Percentiles rank a stretch among this genome's conserved stretches.
These are phyloP conservation scores for Drosophila neotestacea DNA, from an alignment of 2,888 invertebrate species.

Conservation along the genomic window DNA sequence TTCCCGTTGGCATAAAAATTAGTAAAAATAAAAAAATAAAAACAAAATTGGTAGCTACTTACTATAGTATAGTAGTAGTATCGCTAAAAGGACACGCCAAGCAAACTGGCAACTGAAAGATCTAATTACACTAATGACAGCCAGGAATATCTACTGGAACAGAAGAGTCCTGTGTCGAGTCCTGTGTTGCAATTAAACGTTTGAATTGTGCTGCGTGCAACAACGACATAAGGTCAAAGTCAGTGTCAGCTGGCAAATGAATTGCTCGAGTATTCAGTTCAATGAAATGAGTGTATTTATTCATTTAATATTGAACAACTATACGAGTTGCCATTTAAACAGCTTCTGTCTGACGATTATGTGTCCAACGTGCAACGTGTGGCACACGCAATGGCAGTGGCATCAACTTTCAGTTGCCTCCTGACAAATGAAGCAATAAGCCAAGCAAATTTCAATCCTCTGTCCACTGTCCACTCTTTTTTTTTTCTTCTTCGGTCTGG, in stretches of 20 bases:
- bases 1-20: slow-evolving; percentile 78
- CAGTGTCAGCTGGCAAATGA: slow-evolving; percentile 83
- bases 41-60: slow-evolving; percentile 54
- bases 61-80: slow-evolving; percentile 26
- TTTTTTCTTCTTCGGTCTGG: too few species aligned
- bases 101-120: slow-evolving; percentile 56
- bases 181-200: slow-evolving; percentile 80
- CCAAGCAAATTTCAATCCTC: neutral
- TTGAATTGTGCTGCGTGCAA: slow-evolving; percentile 83
- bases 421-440: slow-evolving; percentile 42
- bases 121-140: slow-evolving; percentile 84
- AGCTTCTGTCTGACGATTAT: slow-evolving; percentile 45
- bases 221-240: slow-evolving; percentile 83
- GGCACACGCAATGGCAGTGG: slow-evolving; percentile 52
- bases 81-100: slow-evolving; percentile 65
- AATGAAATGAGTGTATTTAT: slow-evolving; percentile 31
- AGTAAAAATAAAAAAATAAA: slow-evolving; percentile 45
- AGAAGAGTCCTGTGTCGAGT: slow-evolving; percentile 26
- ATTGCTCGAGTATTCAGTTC: slow-evolving; percentile 59
- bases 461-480: neutral
- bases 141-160: slow-evolving; percentile 12
- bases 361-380: slow-evolving; percentile 28
- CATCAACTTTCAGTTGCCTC: slow-evolving; percentile 48
- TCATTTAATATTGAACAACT: slow-evolving; percentile 60
- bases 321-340: slow-evolving; percentile 47